Evolutionary conservation across 2,113 vertebrate genomes (phyloP), one percentile per base, ranked within the genome.

Genomic region (Stomatorhinus ivindoensis): DNA sequence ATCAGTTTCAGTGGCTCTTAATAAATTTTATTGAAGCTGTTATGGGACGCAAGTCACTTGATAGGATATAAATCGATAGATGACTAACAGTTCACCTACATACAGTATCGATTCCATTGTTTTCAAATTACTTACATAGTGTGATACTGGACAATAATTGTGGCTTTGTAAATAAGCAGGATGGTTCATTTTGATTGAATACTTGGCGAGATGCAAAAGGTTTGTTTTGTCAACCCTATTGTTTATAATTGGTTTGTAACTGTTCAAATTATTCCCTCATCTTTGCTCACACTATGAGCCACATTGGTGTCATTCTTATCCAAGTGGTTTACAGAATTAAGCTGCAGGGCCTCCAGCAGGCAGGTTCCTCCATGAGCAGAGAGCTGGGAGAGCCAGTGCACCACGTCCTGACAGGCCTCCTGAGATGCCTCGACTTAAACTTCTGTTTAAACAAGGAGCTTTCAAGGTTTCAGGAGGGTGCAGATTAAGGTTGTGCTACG

Each of bases 301-400:
- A 65, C 61, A 65, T 5, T 65, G 61, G 9, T 11, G 61, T 27
- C 61, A 65, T 10, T 27, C 61, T 11, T 27, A 27, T 27, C 61
- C 61, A 19, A 7, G 7, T 21, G 19, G 19, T 55, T 55, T 21
- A 55, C 1, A 55, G 53, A 55, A 55, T 55, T 55, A 21, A 95
- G 97, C 96, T 95, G 92, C 10, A 97, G 87, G n/a, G 96, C 97
- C 47, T 91, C 89, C 80, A 97, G 93, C 90, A 95, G 92, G 39
- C 94, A 94, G 6, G 97, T 96, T 89, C 76, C 94, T 0, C 97
- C 97, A 1, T 95, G 91, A 19, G 96, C 94, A 0, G 21, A 89
- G 46, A 96, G 93, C 0, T 15, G 92, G 65, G 95, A 92, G 39
- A 93, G 91, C 97, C 97, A 97, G 17, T 93, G 95, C 73, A 95